Evolutionary conservation across 1,140 invertebrate species (phyloP).

Genomic region (Drosophila eugracilis): DNA sequence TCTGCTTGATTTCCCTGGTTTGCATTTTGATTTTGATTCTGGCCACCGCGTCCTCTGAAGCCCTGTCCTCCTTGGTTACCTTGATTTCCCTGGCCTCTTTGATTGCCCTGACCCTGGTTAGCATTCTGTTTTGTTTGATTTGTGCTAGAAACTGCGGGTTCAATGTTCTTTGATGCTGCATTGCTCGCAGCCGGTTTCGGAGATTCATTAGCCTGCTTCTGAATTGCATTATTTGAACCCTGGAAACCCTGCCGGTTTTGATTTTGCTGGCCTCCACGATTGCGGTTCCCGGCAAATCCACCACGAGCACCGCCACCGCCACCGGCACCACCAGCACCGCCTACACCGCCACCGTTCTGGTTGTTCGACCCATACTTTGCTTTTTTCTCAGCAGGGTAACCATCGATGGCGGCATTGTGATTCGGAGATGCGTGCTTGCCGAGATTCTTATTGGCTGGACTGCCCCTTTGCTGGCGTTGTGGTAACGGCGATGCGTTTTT

Average conservation of each 20-base stretch:
- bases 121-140: slow-evolving; percentile 27
- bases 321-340: slow-evolving; percentile 3
- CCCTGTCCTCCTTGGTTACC: background rate
- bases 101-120: slow-evolving; percentile 1
- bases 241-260: slow-evolving; percentile 69
- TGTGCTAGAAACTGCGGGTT: slow-evolving; percentile 24
- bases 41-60: background rate
- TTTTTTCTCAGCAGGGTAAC: slow-evolving; percentile 64
- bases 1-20: background rate
- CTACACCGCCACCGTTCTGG: slow-evolving; percentile 57
- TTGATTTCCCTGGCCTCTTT: background rate
- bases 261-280: slow-evolving; percentile 69
- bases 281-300: slow-evolving; percentile 61
- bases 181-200: slow-evolving; percentile 54
- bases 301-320: background rate
- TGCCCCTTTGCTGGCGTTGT: slow-evolving; percentile 51
- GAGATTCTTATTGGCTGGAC: slow-evolving; percentile 52
- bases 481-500: slow-evolving; percentile 48
- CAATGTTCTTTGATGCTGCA: slow-evolving; percentile 42
- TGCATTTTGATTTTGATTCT: background rate
- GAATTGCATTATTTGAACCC: slow-evolving; percentile 57
- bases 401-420: slow-evolving; percentile 45
- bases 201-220: slow-evolving; percentile 50
- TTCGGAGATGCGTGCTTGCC: slow-evolving; percentile 56
- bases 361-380: slow-evolving; percentile 53